Evolutionary conservation across 1,140 invertebrate species (phyloP).

Genomic region (Drosophila pandora): DNA sequence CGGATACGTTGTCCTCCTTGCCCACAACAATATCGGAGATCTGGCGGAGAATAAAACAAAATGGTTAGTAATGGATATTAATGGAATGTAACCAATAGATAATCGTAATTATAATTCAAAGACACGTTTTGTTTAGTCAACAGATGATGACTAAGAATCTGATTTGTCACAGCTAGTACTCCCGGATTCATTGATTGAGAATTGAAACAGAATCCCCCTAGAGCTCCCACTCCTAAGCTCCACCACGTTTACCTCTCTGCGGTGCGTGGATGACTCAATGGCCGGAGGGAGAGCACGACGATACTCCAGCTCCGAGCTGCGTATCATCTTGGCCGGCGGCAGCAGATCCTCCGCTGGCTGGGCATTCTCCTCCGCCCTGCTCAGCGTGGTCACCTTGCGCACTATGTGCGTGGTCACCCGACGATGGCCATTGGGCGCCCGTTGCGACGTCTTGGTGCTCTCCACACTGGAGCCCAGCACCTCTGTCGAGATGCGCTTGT

Average conservation of each 20-base stretch:
- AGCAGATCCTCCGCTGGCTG: slow-evolving; percentile 88
- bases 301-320: slow-evolving; percentile 75
- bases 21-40: slow-evolving; percentile 99
- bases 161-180: too few relatives aligned
- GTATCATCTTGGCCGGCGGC: slow-evolving; percentile 83
- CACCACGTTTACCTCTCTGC: slow-evolving; percentile 82
- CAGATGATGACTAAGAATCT: not conserved
- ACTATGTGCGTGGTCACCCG: slow-evolving; percentile 94
- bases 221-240: too few relatives aligned
- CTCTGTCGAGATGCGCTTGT: slow-evolving; percentile 92
- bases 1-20: slow-evolving; percentile 96
- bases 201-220: not conserved
- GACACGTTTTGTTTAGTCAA: not conserved
- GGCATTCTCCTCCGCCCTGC: slow-evolving; percentile 92
- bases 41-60: slow-evolving; percentile 84
- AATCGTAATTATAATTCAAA: not conserved
- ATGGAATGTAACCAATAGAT: not conserved
- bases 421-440: slow-evolving; percentile 89
- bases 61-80: not conserved
- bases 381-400: slow-evolving; percentile 94
- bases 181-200: not conserved
- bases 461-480: slow-evolving; percentile 92
- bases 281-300: slow-evolving; percentile 86
- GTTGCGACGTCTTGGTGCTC: slow-evolving; percentile 91
- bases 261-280: slow-evolving; percentile 68